A percentile compares a stretch with the other conserved stretches of the same genome.
These are phyloP conservation scores for Stenchaetothrips biformis DNA, from an alignment of 2,888 invertebrate genomes.

Conservation along the genomic window DNA sequence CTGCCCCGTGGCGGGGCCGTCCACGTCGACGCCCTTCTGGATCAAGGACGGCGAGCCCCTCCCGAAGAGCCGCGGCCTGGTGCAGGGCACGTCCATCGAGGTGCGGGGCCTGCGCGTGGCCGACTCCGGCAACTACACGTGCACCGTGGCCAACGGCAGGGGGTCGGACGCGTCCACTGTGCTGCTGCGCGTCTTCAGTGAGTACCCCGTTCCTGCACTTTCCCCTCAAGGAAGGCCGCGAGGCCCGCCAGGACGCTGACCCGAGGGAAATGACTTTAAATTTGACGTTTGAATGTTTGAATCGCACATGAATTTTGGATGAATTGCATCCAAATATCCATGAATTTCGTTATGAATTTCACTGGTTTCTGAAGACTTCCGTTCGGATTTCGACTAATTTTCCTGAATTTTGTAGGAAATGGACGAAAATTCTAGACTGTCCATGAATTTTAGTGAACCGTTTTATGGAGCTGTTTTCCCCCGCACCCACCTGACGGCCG, in stretches of 20 bases:
- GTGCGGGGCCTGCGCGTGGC: conserved; percentile 31
- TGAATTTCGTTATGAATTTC: no score
- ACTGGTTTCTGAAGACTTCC: no score
- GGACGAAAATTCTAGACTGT: conserved; percentile 26
- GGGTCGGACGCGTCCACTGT: conserved; percentile 44
- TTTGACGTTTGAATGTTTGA: no score
- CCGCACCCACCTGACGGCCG: not conserved
- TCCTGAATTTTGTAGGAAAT: conserved; percentile 4
- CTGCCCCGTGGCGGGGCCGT: conserved; percentile 14
- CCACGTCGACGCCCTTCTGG: conserved; percentile 26
- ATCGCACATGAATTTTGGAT: no score
- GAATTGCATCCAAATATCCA: no score
- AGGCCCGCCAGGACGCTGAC: no score
- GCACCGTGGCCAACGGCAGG: conserved; percentile 48
- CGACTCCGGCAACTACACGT: conserved; percentile 52
- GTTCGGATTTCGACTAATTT: conserved; percentile 17
- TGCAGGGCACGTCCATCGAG: conserved; percentile 9
- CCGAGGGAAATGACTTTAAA: no score
- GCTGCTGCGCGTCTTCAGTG: conserved; percentile 39
- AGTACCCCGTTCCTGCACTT: conserved; percentile 25
- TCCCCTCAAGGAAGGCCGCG: no score
- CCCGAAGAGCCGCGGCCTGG: conserved; percentile 12
- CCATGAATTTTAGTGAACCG: not conserved
- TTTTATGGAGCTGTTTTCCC: no score
- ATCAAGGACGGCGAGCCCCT: conserved; percentile 20